Percentiles rank a stretch among this genome's conserved stretches.
Evolutionary conservation across 2,888 invertebrate species (phyloP).

Genomic region (Stenchaetothrips biformis): DNA sequence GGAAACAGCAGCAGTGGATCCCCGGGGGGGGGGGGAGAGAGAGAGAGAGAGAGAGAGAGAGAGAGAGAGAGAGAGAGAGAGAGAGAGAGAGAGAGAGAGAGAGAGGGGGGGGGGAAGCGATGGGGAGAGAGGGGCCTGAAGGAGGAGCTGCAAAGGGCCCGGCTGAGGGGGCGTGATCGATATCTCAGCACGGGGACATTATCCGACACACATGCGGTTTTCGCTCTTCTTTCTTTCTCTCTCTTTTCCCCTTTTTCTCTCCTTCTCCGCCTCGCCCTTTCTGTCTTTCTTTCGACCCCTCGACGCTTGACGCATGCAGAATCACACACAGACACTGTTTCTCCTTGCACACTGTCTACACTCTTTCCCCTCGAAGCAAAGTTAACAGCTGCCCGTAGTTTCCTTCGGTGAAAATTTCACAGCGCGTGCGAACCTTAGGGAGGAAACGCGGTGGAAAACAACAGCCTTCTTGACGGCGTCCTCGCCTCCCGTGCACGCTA

Average conservation of each 20-base stretch:
- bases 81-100: neutral
- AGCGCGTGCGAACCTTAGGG: too few species aligned
- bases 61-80: neutral
- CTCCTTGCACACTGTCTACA: too few species aligned
- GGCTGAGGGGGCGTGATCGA: conserved; percentile 17
- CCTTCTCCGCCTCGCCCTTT: neutral
- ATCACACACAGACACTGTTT: too few species aligned
- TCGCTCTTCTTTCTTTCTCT: neutral
- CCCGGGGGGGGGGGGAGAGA: neutral
- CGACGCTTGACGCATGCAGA: neutral
- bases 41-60: neutral
- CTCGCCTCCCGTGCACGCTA: too few species aligned
- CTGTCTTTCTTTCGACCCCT: neutral
- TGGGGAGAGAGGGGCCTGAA: neutral
- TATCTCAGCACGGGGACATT: conserved; percentile 13
- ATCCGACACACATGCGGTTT: conserved; percentile 24
- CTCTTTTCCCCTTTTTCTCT: neutral
- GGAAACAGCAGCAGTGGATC: neutral
- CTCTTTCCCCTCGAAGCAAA: too few species aligned
- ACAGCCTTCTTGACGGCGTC: too few species aligned
- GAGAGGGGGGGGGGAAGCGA: neutral
- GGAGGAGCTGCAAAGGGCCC: neutral
- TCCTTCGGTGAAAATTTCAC: too few species aligned
- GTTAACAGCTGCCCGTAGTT: too few species aligned
- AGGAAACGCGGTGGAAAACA: too few species aligned